A percentile compares a stretch with the other conserved stretches of the same genome.
These are phyloP conservation scores for Gortyna flavago DNA, from an alignment of 2,888 invertebrate genomes.

Conservation along the genomic window DNA sequence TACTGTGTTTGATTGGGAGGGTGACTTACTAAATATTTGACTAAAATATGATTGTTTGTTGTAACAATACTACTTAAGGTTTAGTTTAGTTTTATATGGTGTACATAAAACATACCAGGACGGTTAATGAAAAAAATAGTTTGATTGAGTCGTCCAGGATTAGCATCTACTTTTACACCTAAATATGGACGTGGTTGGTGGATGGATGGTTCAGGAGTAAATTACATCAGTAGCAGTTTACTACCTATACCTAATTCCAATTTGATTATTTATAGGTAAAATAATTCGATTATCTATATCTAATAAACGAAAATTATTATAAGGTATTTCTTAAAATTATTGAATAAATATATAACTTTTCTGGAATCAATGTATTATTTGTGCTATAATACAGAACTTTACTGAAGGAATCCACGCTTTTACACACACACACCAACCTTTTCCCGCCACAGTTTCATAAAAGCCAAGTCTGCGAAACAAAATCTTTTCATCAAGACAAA, in stretches of 20 bases:
- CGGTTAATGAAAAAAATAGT: too few species aligned
- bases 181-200: too few species aligned
- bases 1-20: slow-evolving; percentile 6
- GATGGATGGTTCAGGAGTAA: too few species aligned
- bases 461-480: not conserved
- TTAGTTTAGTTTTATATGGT: not conserved
- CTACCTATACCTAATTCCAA: too few species aligned
- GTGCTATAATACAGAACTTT: not conserved
- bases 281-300: too few species aligned
- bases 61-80: not conserved
- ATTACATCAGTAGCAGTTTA: too few species aligned
- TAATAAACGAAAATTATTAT: too few species aligned
- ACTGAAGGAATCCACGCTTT: not conserved
- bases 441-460: not conserved
- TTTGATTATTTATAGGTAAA: too few species aligned
- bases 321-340: too few species aligned
- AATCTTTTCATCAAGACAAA: slow-evolving; percentile 14
- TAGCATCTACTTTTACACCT: too few species aligned
- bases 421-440: not conserved
- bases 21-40: slow-evolving; percentile 3
- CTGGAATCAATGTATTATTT: not conserved
- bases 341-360: not conserved
- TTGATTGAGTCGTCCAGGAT: too few species aligned
- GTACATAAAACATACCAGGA: not conserved
- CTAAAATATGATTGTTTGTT: slow-evolving; percentile 5